Percentiles rank a stretch among this genome's conserved stretches.
Conservation (phyloP, 2,888 invertebrate species). For the Ichneumoninae sp. region DNA sequence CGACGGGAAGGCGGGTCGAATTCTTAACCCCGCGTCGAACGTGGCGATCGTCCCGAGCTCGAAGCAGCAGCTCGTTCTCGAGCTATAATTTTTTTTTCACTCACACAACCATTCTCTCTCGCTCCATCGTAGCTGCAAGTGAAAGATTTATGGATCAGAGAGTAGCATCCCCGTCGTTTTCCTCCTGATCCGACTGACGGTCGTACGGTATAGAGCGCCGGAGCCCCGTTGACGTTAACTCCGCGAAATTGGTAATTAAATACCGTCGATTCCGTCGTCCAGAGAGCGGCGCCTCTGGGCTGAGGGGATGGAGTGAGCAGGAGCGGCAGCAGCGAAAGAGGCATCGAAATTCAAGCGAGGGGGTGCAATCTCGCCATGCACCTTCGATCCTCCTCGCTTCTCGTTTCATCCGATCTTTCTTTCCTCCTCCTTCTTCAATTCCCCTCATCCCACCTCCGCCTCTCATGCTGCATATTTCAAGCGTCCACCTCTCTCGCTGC, state of each 20-base stretch:
- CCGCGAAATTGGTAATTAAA: constrained; percentile 78
- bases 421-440: constrained; percentile 44
- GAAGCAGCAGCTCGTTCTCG: constrained; percentile 56
- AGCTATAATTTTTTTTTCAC: constrained; percentile 63
- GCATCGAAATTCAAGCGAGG: constrained; percentile 40
- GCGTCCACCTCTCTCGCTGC: constrained; percentile 65
- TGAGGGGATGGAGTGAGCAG: constrained; percentile 59
- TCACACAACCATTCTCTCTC: constrained; percentile 49
- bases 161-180: constrained; percentile 43
- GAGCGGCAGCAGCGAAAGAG: constrained; percentile 14
- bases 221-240: constrained; percentile 70
- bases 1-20: constrained; percentile 51
- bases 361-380: constrained; percentile 64
- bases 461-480: constrained; percentile 72
- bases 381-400: constrained; percentile 60
- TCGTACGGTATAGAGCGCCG: constrained; percentile 6
- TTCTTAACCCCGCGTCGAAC: constrained; percentile 59
- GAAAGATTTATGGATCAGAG: constrained; percentile 73
- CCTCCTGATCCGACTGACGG: constrained; percentile 27
- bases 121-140: constrained; percentile 67
- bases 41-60: constrained; percentile 52
- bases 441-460: constrained; percentile 21
- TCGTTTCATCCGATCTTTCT: constrained; percentile 52
- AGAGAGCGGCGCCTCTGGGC: constrained; percentile 55
- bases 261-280: constrained; percentile 71